phyloP scores from a whole-genome alignment of 1,140 invertebrate genomes.

The Fopius arisanus region DNA sequence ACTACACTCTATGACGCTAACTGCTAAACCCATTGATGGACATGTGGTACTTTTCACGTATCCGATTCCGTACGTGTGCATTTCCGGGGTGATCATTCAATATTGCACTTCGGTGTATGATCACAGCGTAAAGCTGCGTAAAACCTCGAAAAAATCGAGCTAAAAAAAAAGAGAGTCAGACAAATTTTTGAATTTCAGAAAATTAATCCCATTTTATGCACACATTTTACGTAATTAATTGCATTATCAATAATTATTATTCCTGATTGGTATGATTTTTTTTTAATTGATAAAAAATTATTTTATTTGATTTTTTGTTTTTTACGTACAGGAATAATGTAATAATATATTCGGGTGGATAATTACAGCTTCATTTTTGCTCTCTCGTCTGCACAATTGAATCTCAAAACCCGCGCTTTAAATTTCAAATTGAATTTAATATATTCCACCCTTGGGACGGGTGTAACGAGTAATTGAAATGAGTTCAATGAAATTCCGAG shows the following conservation, averaged over 20 bases:
- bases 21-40: constrained; percentile 1
- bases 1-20: constrained; percentile 4
- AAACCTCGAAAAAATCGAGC: too few relatives aligned
- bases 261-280: not conserved
- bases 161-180: too few relatives aligned
- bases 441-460: constrained; percentile 7
- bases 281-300: not conserved
- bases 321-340: too few relatives aligned
- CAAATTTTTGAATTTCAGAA: too few relatives aligned
- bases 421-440: not conserved
- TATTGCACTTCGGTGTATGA: constrained; percentile 2
- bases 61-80: constrained; percentile 5
- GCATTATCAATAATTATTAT: not conserved
- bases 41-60: constrained; percentile 3
- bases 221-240: too few relatives aligned
- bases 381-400: too few relatives aligned
- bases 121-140: constrained; percentile 1
- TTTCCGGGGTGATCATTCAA: constrained; percentile 10
- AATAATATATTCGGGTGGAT: too few relatives aligned
- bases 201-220: too few relatives aligned
- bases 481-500: not conserved
- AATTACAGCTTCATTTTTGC: too few relatives aligned
- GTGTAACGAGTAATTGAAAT: not conserved
- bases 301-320: too few relatives aligned
- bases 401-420: not conserved